These are phyloP conservation scores for Centropus bengalensis DNA, from an alignment of 2,113 vertebrate species.

Conservation along the genomic window DNA sequence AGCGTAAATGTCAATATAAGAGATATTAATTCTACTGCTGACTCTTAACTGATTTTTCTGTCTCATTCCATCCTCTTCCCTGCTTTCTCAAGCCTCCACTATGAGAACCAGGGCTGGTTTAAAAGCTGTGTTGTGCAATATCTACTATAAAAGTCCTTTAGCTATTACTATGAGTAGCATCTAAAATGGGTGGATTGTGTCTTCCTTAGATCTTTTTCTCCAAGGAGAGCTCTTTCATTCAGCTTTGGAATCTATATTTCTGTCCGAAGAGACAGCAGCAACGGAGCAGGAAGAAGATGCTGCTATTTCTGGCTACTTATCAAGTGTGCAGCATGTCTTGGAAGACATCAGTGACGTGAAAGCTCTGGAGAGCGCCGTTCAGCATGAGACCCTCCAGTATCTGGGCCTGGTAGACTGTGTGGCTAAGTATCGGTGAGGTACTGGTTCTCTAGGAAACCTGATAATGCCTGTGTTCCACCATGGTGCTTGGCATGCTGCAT, in stretches of 20 bases:
- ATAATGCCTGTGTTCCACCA: fast-evolving
- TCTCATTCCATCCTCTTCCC: not conserved
- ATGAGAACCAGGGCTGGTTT: not conserved
- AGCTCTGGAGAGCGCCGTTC: slow-evolving; percentile 90
- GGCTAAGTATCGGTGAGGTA: slow-evolving; percentile 88
- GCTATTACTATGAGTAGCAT: not conserved
- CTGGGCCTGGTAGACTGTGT: slow-evolving; percentile 92
- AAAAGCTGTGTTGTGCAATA: not conserved
- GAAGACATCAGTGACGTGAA: slow-evolving; percentile 81
- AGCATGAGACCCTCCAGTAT: slow-evolving; percentile 84
- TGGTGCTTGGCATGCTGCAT: fast-evolving
- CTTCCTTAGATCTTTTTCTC: slow-evolving; percentile 84
- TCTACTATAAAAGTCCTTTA: not conserved
- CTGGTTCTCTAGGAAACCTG: not conserved
- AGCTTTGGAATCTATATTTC: slow-evolving; percentile 82
- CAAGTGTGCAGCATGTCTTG: slow-evolving; percentile 85
- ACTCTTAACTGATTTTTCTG: not conserved
- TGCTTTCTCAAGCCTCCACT: not conserved
- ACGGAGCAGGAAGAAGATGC: slow-evolving; percentile 25
- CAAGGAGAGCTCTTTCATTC: slow-evolving; percentile 89
- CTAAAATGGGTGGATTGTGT: not conserved
- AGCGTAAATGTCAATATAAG: not conserved
- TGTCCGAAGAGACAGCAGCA: slow-evolving; percentile 6
- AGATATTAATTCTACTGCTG: not conserved
- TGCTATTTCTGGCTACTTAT: slow-evolving; percentile 78